A percentile compares a stretch with the other conserved stretches of the same genome.
These are phyloP conservation scores for Gymnothorax javanicus DNA, from an alignment of 2,797 vertebrate species.

Conservation along the genomic window DNA sequence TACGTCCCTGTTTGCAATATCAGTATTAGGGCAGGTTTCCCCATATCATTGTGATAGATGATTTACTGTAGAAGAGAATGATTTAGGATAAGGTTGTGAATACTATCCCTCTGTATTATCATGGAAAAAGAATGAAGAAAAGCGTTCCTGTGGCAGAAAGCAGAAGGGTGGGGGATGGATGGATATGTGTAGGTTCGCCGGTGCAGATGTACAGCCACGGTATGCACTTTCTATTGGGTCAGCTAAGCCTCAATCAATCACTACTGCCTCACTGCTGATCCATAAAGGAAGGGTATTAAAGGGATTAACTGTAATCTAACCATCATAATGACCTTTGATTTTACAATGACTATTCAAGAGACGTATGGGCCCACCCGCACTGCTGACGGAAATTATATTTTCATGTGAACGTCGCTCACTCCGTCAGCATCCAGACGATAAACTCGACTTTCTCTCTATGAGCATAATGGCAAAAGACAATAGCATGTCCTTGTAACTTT, in stretches of 20 bases:
- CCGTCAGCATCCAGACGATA: neutral
- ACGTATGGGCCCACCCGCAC: neutral
- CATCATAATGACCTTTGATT: slow-evolving; percentile 17
- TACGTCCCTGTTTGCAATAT: neutral
- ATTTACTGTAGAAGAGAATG: neutral
- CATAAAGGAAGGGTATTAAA: neutral
- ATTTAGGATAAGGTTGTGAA: neutral
- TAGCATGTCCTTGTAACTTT: neutral
- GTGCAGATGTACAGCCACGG: neutral
- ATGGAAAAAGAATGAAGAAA: neutral
- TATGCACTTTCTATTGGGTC: neutral
- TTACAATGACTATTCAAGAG: neutral
- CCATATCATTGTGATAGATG: neutral
- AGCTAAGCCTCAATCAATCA: slow-evolving; percentile 9
- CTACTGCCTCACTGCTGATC: neutral
- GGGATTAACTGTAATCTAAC: slow-evolving; percentile 13
- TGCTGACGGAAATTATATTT: slow-evolving; percentile 6
- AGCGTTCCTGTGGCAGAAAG: neutral
- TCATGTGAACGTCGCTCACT: neutral
- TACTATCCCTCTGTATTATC: neutral
- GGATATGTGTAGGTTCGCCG: neutral
- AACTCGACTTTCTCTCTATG: neutral
- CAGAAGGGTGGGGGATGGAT: neutral
- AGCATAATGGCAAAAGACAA: neutral
- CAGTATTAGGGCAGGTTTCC: neutral